Evolutionary conservation across 2,113 vertebrate genomes (phyloP).

Genomic region (Eretmochelys imbricata): DNA sequence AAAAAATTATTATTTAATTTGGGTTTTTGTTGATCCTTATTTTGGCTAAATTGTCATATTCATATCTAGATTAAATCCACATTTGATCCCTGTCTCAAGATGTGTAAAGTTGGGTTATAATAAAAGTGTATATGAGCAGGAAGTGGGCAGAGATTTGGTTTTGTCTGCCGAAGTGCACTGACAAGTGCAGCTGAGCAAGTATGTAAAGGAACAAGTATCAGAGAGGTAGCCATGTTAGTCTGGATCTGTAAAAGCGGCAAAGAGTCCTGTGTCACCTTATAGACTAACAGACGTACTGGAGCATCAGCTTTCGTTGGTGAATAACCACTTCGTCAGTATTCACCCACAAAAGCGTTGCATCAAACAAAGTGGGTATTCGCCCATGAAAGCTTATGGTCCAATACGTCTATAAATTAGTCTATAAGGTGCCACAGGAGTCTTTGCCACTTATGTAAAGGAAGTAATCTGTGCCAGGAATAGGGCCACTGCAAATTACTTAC

Average conservation of each 20-base stretch:
- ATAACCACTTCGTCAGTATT: no score
- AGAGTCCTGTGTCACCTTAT: no score
- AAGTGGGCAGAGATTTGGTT: neutral
- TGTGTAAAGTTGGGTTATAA: neutral
- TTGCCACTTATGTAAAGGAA: neutral
- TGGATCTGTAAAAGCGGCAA: no score
- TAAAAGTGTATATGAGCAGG: neutral
- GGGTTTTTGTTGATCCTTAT: neutral
- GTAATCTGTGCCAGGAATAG: accelerated
- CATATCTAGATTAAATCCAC: neutral
- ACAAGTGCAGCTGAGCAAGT: neutral
- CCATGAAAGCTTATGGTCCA: no score
- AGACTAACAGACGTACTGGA: no score
- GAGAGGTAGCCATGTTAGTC: no score
- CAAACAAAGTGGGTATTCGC: no score
- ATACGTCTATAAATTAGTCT: no score
- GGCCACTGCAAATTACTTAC: neutral
- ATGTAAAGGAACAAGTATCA: neutral
- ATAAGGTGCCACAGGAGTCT: no score
- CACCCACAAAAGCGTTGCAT: no score
- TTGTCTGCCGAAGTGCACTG: accelerated
- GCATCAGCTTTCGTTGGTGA: no score
- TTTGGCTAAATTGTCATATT: neutral
- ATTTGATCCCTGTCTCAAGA: conserved; percentile 5
- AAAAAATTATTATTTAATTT: neutral